Evolutionary conservation across 2,797 vertebrate species (phyloP).

Genomic region (Odontamblyopus rebecca): DNA sequence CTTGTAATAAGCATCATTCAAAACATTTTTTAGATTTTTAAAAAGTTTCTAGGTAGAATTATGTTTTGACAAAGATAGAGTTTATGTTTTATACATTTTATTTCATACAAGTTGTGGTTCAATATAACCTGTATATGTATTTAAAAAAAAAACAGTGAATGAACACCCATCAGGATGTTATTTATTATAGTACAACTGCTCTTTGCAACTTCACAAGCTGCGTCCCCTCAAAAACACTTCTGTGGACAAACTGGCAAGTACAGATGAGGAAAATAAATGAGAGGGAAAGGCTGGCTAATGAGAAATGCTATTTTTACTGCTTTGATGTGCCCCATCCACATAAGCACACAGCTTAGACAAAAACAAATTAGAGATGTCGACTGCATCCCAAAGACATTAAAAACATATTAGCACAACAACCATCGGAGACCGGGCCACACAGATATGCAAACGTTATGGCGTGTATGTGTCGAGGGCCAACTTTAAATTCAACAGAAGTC

Average conservation of each 20-base stretch:
- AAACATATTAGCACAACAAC: slow-evolving; percentile 83
- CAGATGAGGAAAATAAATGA: slow-evolving; percentile 79
- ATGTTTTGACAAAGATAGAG: slow-evolving; percentile 34
- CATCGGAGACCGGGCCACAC: slow-evolving; percentile 71
- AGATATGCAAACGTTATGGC: slow-evolving; percentile 26
- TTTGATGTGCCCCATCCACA: slow-evolving; percentile 81
- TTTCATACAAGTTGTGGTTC: slow-evolving; percentile 34
- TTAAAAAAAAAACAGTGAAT: too few species aligned
- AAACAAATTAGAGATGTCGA: slow-evolving; percentile 84
- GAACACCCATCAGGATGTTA: slow-evolving; percentile 56
- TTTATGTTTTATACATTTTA: slow-evolving; percentile 12
- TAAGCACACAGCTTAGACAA: slow-evolving; percentile 82
- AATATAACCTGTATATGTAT: slow-evolving; percentile 33
- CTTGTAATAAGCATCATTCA: slow-evolving; percentile 10
- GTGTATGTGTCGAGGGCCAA: slow-evolving; percentile 19
- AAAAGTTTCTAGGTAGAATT: too few species aligned
- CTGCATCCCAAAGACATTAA: slow-evolving; percentile 83
- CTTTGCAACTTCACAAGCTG: slow-evolving; percentile 73
- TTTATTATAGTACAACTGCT: slow-evolving; percentile 61
- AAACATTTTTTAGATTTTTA: not conserved
- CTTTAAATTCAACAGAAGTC: slow-evolving; percentile 57
- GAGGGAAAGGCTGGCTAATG: slow-evolving; percentile 81
- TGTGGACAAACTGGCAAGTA: slow-evolving; percentile 75
- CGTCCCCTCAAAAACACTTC: slow-evolving; percentile 63
- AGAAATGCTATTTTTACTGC: slow-evolving; percentile 83